Conservation (phyloP, 1,140 invertebrate species). For the Patella vulgata region DNA sequence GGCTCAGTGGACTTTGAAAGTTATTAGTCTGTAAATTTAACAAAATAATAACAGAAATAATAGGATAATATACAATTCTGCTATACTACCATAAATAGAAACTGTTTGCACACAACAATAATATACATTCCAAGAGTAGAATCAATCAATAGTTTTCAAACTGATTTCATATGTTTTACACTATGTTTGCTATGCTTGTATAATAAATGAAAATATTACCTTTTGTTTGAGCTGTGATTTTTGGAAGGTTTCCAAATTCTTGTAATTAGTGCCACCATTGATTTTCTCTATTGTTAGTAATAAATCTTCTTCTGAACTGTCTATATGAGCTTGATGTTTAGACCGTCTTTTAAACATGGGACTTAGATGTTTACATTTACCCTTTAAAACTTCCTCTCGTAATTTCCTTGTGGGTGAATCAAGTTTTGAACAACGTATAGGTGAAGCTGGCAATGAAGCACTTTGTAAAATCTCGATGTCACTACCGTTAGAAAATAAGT, state of each 20-base stretch:
- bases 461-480: slow-evolving; percentile 51
- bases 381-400: slow-evolving; percentile 47
- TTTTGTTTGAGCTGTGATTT: slow-evolving; percentile 94
- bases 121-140: no score
- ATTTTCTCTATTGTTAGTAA: slow-evolving; percentile 70
- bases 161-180: no score
- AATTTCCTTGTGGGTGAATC: slow-evolving; percentile 43
- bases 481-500: slow-evolving; percentile 1
- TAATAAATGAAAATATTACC: slow-evolving; percentile 73
- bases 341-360: slow-evolving; percentile 52
- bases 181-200: no score
- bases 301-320: slow-evolving; percentile 88
- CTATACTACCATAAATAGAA: no score
- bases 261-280: slow-evolving; percentile 77
- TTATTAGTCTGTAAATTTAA: no score
- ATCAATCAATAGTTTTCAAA: no score
- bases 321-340: slow-evolving; percentile 69
- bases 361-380: slow-evolving; percentile 55
- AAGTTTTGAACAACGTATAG: slow-evolving; percentile 40
- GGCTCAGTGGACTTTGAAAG: no score
- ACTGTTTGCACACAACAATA: no score
- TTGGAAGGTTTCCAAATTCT: slow-evolving; percentile 92
- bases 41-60: no score
- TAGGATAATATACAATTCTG: no score
- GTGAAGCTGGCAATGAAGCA: slow-evolving; percentile 58